phyloP scores from a whole-genome alignment of 2,888 invertebrate genomes.

The Uropetala carovei region DNA sequence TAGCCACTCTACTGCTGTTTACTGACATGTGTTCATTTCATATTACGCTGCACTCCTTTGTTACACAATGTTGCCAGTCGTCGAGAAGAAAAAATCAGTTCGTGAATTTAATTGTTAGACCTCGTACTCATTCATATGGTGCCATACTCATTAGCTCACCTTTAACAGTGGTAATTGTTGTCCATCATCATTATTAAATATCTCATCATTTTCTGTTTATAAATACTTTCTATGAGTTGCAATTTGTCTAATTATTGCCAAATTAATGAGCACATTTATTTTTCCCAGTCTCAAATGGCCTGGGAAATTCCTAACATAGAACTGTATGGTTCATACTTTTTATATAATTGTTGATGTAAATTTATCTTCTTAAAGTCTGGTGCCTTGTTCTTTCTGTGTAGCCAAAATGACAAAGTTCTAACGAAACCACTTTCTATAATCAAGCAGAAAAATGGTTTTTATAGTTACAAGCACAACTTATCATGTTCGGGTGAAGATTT shows the following conservation, averaged over 20 bases:
- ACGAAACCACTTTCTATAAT: background rate
- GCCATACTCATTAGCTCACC: constrained; percentile 31
- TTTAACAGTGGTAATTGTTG: background rate
- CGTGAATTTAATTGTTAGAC: no score
- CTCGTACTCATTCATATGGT: background rate
- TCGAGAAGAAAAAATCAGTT: no score
- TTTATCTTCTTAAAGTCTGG: constrained; percentile 27
- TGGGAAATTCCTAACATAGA: background rate
- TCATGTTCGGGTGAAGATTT: background rate
- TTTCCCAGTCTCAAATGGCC: background rate
- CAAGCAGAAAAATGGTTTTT: background rate
- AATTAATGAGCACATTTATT: background rate
- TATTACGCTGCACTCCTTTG: no score
- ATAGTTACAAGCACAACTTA: constrained; percentile 11
- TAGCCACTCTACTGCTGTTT: no score
- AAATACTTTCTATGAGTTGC: background rate
- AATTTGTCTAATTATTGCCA: background rate
- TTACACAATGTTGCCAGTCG: no score
- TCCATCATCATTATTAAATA: constrained; percentile 2
- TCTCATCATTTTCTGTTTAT: background rate
- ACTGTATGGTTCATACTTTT: background rate
- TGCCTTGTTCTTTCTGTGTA: constrained; percentile 40
- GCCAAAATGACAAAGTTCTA: constrained; percentile 8
- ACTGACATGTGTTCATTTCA: no score
- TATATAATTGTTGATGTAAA: background rate